Evolutionary conservation across 2,888 invertebrate genomes (phyloP), one percentile per base, ranked within the genome.

Genomic region (Lobophora halterata): DNA sequence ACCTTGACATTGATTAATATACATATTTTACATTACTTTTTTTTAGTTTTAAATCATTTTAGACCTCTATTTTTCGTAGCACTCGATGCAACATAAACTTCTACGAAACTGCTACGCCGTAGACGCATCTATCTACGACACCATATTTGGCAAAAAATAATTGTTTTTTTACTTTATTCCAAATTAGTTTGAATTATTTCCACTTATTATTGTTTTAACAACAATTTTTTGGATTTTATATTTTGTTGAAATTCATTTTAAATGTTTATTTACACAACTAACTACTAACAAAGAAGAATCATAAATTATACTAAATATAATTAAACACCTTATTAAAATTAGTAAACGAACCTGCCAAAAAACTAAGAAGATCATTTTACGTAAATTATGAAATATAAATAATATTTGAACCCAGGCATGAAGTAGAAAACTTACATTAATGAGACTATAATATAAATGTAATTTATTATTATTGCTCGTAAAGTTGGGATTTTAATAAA

Each of bases 281-380:
- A n/a, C n/a, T n/a, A n/a, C n/a, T n/a, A n/a, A n/a, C n/a, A n/a
- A n/a, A n/a, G n/a, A n/a, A n/a, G n/a, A n/a, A n/a, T n/a, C n/a
- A n/a, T n/a, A n/a, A n/a, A n/a, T n/a, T n/a, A n/a, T n/a, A n/a
- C n/a, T n/a, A n/a, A n/a, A n/a, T n/a, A n/a, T n/a, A n/a, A 17
- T 17, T 3, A 17, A n/a, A 17, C 17, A 2, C n/a, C 2, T 9
- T 13, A 4, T 19, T 20, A n/a, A 9, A 12, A 28, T 19, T 28
- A 37, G 24, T 33, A 28, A 39, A 41, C 28, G 28, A 9, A 12
- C 3, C 21, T 11, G 54, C 49, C 42, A 57, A 55, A 49, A 49
- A 46, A 49, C 42, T 29, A 34, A 20, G 13, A 26, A 27, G 46
- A 32, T 43, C 40, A 42, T 45, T 34, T 46, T 61, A 62, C 64